Conservation (phyloP, 2,797 vertebrate genomes). For the Remorina albescens region DNA sequence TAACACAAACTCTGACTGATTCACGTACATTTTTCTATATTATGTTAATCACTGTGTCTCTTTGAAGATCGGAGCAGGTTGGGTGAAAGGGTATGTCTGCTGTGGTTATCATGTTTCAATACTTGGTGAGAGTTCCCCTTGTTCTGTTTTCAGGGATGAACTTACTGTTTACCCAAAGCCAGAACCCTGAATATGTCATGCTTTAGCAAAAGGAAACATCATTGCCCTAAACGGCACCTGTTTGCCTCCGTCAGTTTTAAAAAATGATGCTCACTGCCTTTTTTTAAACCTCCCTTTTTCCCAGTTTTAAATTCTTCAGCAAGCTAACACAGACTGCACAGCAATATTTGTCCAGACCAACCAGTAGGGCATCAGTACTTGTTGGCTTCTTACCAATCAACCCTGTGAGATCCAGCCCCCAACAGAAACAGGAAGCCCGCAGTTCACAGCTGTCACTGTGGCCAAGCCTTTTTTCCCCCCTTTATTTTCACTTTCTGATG, state of each 20-base stretch:
- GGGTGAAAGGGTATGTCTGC: not conserved
- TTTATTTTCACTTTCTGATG: slow-evolving; percentile 28
- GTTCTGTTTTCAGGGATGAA: slow-evolving; percentile 43
- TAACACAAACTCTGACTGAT: too few species aligned
- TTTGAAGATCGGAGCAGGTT: slow-evolving; percentile 16
- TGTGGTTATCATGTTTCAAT: slow-evolving; percentile 49
- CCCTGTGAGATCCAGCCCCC: not conserved
- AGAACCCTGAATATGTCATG: too few species aligned
- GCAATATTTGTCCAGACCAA: not conserved
- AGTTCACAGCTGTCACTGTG: not conserved
- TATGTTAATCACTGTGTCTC: slow-evolving; percentile 22
- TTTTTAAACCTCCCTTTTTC: not conserved
- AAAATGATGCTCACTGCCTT: not conserved
- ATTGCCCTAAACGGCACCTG: slow-evolving; percentile 47
- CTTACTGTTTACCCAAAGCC: slow-evolving; percentile 49
- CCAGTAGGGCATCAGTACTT: not conserved
- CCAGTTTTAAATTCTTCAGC: not conserved
- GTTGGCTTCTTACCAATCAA: not conserved
- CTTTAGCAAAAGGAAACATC: slow-evolving; percentile 9
- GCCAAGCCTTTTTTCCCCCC: not conserved
- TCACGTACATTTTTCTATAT: not conserved
- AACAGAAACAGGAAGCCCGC: not conserved
- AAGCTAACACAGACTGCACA: not conserved
- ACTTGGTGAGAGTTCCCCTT: slow-evolving; percentile 58
- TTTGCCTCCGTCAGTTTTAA: not conserved